A percentile compares a stretch with the other conserved stretches of the same genome.
phyloP scores from a whole-genome alignment of 2,113 vertebrate species.

The Opisthocomus hoazin region DNA sequence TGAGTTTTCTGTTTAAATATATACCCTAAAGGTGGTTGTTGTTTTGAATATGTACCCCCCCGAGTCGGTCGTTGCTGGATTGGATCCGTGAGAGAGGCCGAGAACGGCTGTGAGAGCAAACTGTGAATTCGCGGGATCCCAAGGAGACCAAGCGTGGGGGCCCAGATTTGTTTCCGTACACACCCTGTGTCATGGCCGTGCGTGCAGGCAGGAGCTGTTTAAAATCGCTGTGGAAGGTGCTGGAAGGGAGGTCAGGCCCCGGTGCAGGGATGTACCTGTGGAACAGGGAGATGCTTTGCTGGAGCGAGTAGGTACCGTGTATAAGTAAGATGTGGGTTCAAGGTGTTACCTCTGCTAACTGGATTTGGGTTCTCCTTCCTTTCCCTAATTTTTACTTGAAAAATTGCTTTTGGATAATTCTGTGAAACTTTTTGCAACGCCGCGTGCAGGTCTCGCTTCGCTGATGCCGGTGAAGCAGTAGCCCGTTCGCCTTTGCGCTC shows the following conservation, averaged over 20 bases:
- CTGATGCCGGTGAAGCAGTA: not conserved
- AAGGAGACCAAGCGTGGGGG: not conserved
- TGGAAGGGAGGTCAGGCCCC: not conserved
- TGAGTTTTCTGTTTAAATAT: not conserved
- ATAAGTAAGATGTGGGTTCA: not conserved
- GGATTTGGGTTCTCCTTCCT: not conserved
- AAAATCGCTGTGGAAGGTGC: not conserved
- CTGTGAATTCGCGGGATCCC: not conserved
- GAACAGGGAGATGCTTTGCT: not conserved
- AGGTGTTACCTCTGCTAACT: not conserved
- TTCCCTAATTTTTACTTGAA: conserved; percentile 7
- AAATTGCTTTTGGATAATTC: not conserved
- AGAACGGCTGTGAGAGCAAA: not conserved
- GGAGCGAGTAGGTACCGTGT: not conserved
- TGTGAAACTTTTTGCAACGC: not conserved
- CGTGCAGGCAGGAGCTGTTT: not conserved
- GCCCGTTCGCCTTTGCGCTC: fast-evolving
- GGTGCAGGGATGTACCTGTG: not conserved
- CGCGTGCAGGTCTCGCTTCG: not conserved
- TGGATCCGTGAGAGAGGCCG: not conserved
- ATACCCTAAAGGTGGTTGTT: fast-evolving
- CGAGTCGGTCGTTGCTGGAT: not conserved
- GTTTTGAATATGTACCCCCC: not conserved
- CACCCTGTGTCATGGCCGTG: too few species aligned
- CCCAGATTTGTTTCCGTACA: too few species aligned